These are phyloP conservation scores for Cosmia pyralina DNA, from an alignment of 2,888 invertebrate species.

Conservation along the genomic window DNA sequence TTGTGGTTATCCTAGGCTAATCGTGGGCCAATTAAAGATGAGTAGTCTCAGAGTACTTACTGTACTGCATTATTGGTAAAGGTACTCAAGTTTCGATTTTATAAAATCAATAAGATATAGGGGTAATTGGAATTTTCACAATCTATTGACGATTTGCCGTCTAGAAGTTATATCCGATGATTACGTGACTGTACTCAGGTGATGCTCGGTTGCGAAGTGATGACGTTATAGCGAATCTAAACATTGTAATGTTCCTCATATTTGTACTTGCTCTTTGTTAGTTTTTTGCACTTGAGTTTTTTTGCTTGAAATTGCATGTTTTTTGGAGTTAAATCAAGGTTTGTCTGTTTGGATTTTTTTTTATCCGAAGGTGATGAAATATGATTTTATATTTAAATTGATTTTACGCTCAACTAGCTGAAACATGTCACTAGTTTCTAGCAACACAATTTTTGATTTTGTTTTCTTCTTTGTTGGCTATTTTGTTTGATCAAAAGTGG, in stretches of 20 bases:
- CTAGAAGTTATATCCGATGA: constrained; percentile 51
- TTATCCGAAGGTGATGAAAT: constrained; percentile 26
- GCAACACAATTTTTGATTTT: not conserved
- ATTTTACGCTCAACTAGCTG: not conserved
- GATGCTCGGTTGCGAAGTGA: constrained; percentile 53
- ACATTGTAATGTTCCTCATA: constrained; percentile 38
- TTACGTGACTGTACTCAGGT: constrained; percentile 79
- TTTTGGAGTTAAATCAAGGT: constrained; percentile 32
- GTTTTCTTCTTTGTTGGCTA: not conserved
- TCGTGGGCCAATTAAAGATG: not conserved
- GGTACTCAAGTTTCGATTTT: constrained; percentile 12
- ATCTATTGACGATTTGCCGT: constrained; percentile 46
- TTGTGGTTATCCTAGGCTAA: not conserved
- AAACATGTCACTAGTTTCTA: not conserved
- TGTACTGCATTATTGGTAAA: constrained; percentile 8
- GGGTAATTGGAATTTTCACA: constrained; percentile 39
- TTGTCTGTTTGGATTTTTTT: constrained; percentile 11
- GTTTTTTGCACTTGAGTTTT: constrained; percentile 40
- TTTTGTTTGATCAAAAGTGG: not conserved
- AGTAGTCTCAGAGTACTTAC: not conserved
- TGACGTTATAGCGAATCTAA: constrained; percentile 60
- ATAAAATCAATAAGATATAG: constrained; percentile 27
- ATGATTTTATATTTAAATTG: constrained; percentile 5
- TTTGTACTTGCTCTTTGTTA: constrained; percentile 49
- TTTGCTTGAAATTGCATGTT: constrained; percentile 38